Conservation (phyloP, 2,113 vertebrate species). For the Saccopteryx bilineata region DNA sequence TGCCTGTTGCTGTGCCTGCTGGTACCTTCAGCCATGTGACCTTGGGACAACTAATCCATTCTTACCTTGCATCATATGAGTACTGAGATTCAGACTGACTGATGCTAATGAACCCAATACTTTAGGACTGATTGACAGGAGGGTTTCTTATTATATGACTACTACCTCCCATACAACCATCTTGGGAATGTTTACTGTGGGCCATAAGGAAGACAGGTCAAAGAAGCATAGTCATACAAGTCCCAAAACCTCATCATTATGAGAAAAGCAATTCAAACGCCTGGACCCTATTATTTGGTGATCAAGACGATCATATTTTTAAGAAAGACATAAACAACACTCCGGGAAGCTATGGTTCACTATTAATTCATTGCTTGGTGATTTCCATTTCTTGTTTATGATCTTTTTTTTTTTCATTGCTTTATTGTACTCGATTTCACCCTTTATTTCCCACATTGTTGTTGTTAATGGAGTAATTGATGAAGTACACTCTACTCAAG, state of each 20-base stretch:
- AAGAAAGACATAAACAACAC: constrained; percentile 49
- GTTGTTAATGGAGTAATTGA: constrained; percentile 84
- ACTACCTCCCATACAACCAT: background rate
- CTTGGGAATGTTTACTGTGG: background rate
- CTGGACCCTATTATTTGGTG: background rate
- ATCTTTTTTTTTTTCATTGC: constrained; percentile 74
- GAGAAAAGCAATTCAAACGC: constrained; percentile 29
- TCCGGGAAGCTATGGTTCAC: background rate
- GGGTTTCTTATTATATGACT: background rate
- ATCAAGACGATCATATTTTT: constrained; percentile 27
- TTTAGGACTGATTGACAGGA: constrained; percentile 41
- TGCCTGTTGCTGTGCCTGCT: background rate
- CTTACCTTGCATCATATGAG: background rate
- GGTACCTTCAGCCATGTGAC: background rate
- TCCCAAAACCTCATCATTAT: background rate
- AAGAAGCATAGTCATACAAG: background rate
- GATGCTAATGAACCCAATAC: background rate
- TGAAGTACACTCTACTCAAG: constrained; percentile 81
- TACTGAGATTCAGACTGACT: background rate
- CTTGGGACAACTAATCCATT: background rate
- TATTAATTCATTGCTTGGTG: constrained; percentile 74
- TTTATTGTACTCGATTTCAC: constrained; percentile 86
- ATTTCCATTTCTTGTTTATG: constrained; percentile 81
- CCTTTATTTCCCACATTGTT: constrained; percentile 86
- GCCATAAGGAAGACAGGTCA: background rate